A percentile compares a stretch with the other conserved stretches of the same genome.
Conservation (phyloP, 2,797 vertebrate genomes). For the Botia almorhae region DNA sequence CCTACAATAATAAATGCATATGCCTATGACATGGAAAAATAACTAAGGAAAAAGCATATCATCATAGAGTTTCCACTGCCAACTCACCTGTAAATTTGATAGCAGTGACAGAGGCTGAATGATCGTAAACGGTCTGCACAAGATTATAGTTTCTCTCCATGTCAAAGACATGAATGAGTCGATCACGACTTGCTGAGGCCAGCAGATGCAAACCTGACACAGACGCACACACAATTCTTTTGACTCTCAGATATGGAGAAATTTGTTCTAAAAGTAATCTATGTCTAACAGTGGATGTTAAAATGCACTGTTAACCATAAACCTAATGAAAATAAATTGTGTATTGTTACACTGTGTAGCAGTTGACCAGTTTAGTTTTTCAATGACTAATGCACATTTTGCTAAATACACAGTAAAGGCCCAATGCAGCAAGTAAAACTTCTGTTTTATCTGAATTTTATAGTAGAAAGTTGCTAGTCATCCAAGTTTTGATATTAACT, state of each 20-base stretch:
- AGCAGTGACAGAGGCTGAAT: constrained; percentile 86
- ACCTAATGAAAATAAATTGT: too few species aligned
- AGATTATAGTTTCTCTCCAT: constrained; percentile 80
- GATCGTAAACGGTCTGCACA: constrained; percentile 87
- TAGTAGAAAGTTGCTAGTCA: too few species aligned
- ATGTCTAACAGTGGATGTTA: neutral
- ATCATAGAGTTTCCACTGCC: neutral
- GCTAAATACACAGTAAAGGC: too few species aligned
- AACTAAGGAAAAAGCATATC: neutral
- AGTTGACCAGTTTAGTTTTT: too few species aligned
- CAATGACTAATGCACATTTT: too few species aligned
- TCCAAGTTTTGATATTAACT: too few species aligned
- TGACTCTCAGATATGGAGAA: too few species aligned
- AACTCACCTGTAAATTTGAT: constrained; percentile 84
- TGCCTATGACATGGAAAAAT: neutral
- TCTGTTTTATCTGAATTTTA: too few species aligned
- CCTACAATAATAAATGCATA: constrained; percentile 54
- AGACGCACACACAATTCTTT: neutral
- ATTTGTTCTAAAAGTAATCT: too few species aligned
- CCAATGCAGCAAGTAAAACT: too few species aligned
- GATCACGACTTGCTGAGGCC: constrained; percentile 87
- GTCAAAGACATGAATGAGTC: constrained; percentile 88
- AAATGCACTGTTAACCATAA: neutral
- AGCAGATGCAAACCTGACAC: constrained; percentile 80
- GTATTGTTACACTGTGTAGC: too few species aligned